Evolutionary conservation across 2,888 invertebrate species (phyloP).

Genomic region (Chymomyza procnemis): DNA sequence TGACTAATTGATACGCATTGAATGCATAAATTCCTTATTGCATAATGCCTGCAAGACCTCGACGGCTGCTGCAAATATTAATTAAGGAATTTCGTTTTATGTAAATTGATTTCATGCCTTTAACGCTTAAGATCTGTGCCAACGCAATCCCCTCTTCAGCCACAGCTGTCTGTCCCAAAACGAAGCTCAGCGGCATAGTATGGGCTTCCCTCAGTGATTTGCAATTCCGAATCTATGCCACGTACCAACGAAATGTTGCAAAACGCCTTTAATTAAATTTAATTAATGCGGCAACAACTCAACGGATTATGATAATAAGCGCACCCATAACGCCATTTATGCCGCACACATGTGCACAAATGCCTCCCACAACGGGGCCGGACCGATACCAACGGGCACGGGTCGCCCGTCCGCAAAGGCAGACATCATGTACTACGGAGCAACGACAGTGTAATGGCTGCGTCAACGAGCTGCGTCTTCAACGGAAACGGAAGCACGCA

Average conservation of each 20-base stretch:
- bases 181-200: slow-evolving; percentile 5
- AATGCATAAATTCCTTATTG: slow-evolving; percentile 39
- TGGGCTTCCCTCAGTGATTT: slow-evolving; percentile 8
- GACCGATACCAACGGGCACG: background rate
- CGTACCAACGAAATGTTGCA: slow-evolving; percentile 64
- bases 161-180: background rate
- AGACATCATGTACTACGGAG: slow-evolving; percentile 50
- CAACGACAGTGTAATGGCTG: slow-evolving; percentile 66
- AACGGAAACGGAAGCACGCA: slow-evolving; percentile 64
- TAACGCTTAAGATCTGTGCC: too few relatives aligned
- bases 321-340: slow-evolving; percentile 64
- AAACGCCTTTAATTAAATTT: slow-evolving; percentile 76
- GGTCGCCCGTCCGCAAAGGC: background rate
- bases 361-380: background rate
- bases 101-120: slow-evolving; percentile 54
- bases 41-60: slow-evolving; percentile 22
- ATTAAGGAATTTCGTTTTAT: slow-evolving; percentile 47
- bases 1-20: slow-evolving; percentile 24
- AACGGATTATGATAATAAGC: slow-evolving; percentile 76
- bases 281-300: slow-evolving; percentile 74
- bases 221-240: slow-evolving; percentile 59
- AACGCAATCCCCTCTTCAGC: background rate
- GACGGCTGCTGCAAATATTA: slow-evolving; percentile 51
- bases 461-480: slow-evolving; percentile 64
- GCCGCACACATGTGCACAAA: slow-evolving; percentile 57